Conservation (phyloP, 2,888 invertebrate species). For the Drosophila formosana region DNA sequence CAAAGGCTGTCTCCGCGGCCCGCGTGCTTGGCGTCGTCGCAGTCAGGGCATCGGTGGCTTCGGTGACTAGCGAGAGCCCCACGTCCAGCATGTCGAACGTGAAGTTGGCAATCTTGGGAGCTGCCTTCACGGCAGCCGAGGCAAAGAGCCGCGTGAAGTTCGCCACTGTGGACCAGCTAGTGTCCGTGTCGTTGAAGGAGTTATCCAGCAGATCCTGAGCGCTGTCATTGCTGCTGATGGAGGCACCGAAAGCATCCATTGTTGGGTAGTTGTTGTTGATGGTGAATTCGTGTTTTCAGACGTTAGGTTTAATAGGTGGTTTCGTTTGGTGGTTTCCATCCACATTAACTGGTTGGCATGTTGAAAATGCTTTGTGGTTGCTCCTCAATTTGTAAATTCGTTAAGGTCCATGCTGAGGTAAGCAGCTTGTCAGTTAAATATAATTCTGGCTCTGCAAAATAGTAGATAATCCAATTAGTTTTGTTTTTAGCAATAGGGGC, state of each 20-base stretch:
- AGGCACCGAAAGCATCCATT: constrained; percentile 41
- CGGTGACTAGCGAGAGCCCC: constrained; percentile 55
- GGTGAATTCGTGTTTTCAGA: neutral
- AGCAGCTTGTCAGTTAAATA: neutral
- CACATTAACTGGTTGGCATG: constrained; percentile 29
- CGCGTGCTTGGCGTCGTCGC: constrained; percentile 16
- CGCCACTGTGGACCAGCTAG: constrained; percentile 54
- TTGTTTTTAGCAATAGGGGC: neutral
- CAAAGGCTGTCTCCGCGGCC: constrained; percentile 49
- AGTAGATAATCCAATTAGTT: neutral
- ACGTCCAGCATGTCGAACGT: constrained; percentile 64
- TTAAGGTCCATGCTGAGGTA: constrained; percentile 4
- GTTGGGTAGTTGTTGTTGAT: neutral
- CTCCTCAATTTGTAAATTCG: constrained; percentile 20
- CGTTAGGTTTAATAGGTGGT: neutral
- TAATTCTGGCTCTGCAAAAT: constrained; percentile 22
- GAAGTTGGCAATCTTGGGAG: constrained; percentile 67
- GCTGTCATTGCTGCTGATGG: constrained; percentile 2
- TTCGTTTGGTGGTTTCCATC: neutral
- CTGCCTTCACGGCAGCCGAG: constrained; percentile 38
- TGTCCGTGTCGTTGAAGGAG: constrained; percentile 32
- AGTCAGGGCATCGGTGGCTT: constrained; percentile 22
- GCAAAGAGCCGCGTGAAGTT: constrained; percentile 62
- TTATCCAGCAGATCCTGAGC: constrained; percentile 24
- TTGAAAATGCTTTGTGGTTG: neutral